A percentile compares a stretch with the other conserved stretches of the same genome.
These are phyloP conservation scores for Siniperca knerii DNA, from an alignment of 2,113 vertebrate species.

Conservation along the genomic window DNA sequence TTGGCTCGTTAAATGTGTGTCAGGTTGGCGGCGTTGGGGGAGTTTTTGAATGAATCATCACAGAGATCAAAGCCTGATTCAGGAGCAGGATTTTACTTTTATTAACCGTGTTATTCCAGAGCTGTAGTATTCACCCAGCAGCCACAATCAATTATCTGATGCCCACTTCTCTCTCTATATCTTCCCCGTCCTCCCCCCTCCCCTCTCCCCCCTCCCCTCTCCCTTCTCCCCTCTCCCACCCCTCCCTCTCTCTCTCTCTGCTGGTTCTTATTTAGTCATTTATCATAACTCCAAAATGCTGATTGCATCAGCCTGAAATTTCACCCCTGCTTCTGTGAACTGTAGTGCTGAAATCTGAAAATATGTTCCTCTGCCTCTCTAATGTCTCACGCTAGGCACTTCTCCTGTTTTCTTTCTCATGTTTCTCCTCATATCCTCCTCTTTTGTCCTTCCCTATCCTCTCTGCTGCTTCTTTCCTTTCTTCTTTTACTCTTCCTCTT, in stretches of 20 bases:
- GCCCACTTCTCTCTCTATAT: slow-evolving; percentile 2
- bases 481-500: no score
- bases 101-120: slow-evolving; percentile 56
- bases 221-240: background rate
- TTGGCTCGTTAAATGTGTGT: slow-evolving; percentile 49
- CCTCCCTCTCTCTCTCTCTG: background rate
- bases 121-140: slow-evolving; percentile 35
- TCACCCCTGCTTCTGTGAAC: slow-evolving; percentile 9
- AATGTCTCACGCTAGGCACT: background rate
- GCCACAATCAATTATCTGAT: slow-evolving; percentile 51
- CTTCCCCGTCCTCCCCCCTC: background rate
- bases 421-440: background rate
- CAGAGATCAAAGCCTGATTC: slow-evolving; percentile 47
- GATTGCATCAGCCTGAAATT: slow-evolving; percentile 50
- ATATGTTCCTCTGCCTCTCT: slow-evolving; percentile 7
- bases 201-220: no score
- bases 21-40: slow-evolving; percentile 6
- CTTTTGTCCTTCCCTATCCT: background rate
- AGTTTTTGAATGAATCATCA: slow-evolving; percentile 34
- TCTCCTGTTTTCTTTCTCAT: background rate
- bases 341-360: slow-evolving; percentile 10
- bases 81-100: slow-evolving; percentile 45
- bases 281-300: slow-evolving; percentile 27
- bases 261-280: slow-evolving; percentile 38
- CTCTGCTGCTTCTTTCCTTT: background rate